Conservation (phyloP, 2,113 vertebrate genomes). For the Gorsachius goisagi region DNA sequence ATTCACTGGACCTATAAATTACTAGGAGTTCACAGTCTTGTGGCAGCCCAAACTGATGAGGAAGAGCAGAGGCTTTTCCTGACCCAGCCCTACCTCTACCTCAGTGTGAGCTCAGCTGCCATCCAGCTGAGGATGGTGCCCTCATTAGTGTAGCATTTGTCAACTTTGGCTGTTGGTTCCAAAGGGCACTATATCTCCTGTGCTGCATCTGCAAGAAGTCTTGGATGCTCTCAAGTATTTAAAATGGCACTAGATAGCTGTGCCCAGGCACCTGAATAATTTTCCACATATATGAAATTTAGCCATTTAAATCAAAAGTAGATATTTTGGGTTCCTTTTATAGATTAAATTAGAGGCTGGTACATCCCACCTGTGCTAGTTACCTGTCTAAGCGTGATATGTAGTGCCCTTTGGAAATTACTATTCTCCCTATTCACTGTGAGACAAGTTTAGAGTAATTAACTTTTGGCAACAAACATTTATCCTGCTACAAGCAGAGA, state of each 20-base stretch:
- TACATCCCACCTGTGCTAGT: not conserved
- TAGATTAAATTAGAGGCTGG: not conserved
- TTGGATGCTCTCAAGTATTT: not conserved
- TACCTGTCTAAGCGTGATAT: not conserved
- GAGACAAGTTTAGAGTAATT: not conserved
- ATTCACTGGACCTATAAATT: not conserved
- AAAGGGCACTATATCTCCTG: not conserved
- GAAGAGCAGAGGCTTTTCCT: not conserved
- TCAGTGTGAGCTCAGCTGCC: not conserved
- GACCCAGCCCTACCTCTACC: not conserved
- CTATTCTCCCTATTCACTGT: not conserved
- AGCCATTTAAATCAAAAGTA: not conserved
- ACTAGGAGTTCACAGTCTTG: not conserved
- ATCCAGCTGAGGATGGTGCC: not conserved
- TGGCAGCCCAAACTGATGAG: not conserved
- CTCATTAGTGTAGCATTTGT: rapidly evolving
- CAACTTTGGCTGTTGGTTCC: not conserved
- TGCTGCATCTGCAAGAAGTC: not conserved
- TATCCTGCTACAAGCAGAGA: not conserved
- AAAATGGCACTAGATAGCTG: not conserved
- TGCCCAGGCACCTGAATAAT: not conserved
- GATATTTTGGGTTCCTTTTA: not conserved
- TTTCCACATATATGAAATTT: not conserved
- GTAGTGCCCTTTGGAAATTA: not conserved
- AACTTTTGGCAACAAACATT: not conserved